Evolutionary conservation across 1,140 invertebrate genomes (phyloP), one percentile per base, ranked within the genome.

Genomic region (Papilio polyxenes): DNA sequence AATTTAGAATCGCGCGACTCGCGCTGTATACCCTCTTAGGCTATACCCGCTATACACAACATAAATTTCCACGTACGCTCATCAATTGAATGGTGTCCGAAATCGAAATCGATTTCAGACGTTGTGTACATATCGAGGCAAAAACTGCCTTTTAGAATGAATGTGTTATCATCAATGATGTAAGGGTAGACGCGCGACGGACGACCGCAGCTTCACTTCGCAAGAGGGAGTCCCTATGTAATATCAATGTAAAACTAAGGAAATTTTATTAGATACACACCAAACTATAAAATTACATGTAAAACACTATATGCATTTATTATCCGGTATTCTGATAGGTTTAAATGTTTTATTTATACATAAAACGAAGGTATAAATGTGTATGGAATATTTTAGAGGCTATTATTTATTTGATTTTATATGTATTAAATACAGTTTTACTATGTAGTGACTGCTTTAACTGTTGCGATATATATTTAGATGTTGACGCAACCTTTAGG

Each of bases 191-290:
- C n/a, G 82, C 76, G 51, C 40, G 80, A 56, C 49, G 51, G 81
- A 75, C 53, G 76, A 79, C 20, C 17, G 81, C 82, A 81, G 82
- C 76, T 85, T 77, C 85, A 80, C 76, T 85, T 77, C 85, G 82
- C 81, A 59, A 40, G 62, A 79, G 74, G 82, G 77, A 82, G 80
- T 82, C 80, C 81, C 83, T 85, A 79, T 83, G 20, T 84, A 84
- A 87, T 86, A 84, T 89, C 83, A 88, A 85, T 84, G 62, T 85
- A 86, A 83, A 83, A 87, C 84, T 87, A 89, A 85, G 81, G 74
- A 78, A 85, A 82, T 81, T 84, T 82, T 85, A 83, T 85, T 85
- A 85, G 81, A 84, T 82, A 80, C 80, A 76, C 75, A 77, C 85
- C 83, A 83, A 83, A 44, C 82, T 84, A 83, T 81, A 82, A 82